phyloP scores from a whole-genome alignment of 1,140 invertebrate species.

The Zaprionus tsacasi region DNA sequence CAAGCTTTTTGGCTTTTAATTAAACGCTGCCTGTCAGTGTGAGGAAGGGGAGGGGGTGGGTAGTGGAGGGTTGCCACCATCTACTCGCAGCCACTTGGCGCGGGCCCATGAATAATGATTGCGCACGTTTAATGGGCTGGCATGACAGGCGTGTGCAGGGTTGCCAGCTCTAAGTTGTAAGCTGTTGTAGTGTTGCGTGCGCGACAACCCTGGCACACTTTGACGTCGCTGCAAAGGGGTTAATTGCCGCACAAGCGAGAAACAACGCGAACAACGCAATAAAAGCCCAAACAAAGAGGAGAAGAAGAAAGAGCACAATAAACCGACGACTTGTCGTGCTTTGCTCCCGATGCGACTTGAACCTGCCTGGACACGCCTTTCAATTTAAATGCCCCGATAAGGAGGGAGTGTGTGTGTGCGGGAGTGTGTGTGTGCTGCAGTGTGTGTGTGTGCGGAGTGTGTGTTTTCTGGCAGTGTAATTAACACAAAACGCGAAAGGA shows the following conservation, averaged over 20 bases:
- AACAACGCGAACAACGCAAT: slow-evolving; percentile 43
- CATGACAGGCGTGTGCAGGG: slow-evolving; percentile 36
- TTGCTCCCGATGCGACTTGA: slow-evolving; percentile 23
- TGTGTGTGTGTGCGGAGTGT: slow-evolving; percentile 6
- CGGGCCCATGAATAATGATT: slow-evolving; percentile 57
- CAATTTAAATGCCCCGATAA: slow-evolving; percentile 66
- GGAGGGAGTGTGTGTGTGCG: slow-evolving; percentile 4
- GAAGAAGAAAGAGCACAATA: background rate
- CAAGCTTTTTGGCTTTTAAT: slow-evolving; percentile 56
- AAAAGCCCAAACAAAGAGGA: slow-evolving; percentile 17
- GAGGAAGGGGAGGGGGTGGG: background rate
- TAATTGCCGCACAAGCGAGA: slow-evolving; percentile 53
- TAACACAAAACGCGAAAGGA: slow-evolving; percentile 67
- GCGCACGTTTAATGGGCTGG: slow-evolving; percentile 37
- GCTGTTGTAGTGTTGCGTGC: background rate
- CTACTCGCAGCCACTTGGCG: slow-evolving; percentile 9
- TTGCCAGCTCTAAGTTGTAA: too few relatives aligned
- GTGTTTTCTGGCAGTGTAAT: slow-evolving; percentile 51
- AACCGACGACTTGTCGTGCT: slow-evolving; percentile 36
- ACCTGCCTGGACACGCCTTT: slow-evolving; percentile 62
- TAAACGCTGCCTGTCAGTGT: slow-evolving; percentile 54
- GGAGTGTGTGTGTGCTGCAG: slow-evolving; percentile 18
- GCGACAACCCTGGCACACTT: slow-evolving; percentile 32
- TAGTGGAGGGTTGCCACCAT: slow-evolving; percentile 27
- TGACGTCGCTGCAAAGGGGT: slow-evolving; percentile 49